Base-by-base conservation (phyloP, 2,113 vertebrate genomes). In the Emberiza fucata region DNA sequence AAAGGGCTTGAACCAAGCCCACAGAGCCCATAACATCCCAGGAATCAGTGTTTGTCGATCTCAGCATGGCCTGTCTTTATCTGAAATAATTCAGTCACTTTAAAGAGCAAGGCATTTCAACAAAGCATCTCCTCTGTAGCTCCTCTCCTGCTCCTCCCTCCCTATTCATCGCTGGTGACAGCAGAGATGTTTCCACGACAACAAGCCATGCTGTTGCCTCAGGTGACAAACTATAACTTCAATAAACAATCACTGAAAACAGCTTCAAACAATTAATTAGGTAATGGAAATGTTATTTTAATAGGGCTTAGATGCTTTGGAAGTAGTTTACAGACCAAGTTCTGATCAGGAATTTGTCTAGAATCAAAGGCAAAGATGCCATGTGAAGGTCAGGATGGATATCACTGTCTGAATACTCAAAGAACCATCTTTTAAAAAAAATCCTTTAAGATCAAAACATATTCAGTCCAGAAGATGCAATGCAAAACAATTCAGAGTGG, bases 171-270 rank as follows among this genome's bases (percentile, higher is more conserved):
- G 2, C 85, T 48, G 20, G 40, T 88, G 94, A 95, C 79, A 94
- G 94, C 93, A 64, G 64, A 86, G 88, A 68, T 81, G 96, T 96
- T 96, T 94, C 95, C 94, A 96, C 56, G 93, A 96, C 93, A 95
- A 96, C 94, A 78, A 96, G 65, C n/a, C 80, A 35, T 86, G 53
- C 53, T 64, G n/a, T 86, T 93, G 92, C 95, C 92, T 92, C 86
- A 92, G 90, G 96, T 93, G 82, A 95, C 92, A 96, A 88, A 95
- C 87, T 78, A 31, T 21, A 95, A 92, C 90, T 96, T 95, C 95
- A 95, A 81, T 86, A 96, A 96, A 83, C 59, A 95, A 95, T 75
- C 72, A 81, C 35, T 64, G 88, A 83, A 90, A 95, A 94, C 37
- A 64, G 44, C 88, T 90, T 96, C 80, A 86, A 92, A 96, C 88